Percentiles rank a stretch among this genome's conserved stretches.
These are phyloP conservation scores for Litoditis marina DNA, from an alignment of 2,888 invertebrate species.

Conservation along the genomic window DNA sequence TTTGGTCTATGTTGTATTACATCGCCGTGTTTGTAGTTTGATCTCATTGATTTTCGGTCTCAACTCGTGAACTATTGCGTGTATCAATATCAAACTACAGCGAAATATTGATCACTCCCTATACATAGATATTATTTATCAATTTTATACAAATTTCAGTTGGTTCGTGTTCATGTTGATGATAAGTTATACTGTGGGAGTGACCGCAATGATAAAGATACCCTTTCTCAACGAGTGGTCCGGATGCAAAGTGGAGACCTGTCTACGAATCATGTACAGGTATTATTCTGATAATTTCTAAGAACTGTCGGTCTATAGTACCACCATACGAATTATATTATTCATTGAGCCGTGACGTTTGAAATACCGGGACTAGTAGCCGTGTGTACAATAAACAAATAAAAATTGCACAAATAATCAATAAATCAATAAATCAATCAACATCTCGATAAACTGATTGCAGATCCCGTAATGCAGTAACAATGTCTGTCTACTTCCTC, in stretches of 20 bases:
- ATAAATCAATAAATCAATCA: not conserved
- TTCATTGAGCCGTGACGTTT: not conserved
- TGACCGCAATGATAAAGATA: slow-evolving; percentile 51
- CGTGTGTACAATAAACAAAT: no score
- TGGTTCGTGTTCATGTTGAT: slow-evolving; percentile 53
- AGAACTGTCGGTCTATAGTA: no score
- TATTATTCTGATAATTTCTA: slow-evolving; percentile 8
- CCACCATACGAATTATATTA: not conserved
- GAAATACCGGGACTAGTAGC: no score
- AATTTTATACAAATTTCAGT: slow-evolving; percentile 20
- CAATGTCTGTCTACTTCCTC: slow-evolving; percentile 43
- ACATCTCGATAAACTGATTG: not conserved
- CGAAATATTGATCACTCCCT: not conserved
- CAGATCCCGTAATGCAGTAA: slow-evolving; percentile 44
- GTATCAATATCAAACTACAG: no score
- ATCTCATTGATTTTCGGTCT: no score
- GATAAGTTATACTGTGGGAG: slow-evolving; percentile 43
- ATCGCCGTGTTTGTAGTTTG: no score
- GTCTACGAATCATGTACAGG: slow-evolving; percentile 44
- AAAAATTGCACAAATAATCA: not conserved
- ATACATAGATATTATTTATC: not conserved
- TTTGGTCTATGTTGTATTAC: no score
- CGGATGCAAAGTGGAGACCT: slow-evolving; percentile 56
- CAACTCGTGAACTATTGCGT: no score
- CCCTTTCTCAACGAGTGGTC: slow-evolving; percentile 54